Conservation (phyloP, 2,888 invertebrate species). For the Pyralis farinalis region DNA sequence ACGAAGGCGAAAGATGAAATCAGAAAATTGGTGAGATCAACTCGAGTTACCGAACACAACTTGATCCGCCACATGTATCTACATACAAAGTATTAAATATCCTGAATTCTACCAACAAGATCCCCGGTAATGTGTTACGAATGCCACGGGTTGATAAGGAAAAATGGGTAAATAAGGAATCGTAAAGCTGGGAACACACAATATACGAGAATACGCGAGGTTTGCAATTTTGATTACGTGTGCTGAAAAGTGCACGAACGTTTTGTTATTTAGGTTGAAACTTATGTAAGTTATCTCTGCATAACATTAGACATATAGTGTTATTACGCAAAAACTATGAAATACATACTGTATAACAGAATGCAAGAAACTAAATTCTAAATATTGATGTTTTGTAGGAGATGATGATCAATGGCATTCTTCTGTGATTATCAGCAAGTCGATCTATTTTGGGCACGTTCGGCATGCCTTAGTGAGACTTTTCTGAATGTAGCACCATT, state of each 20-base stretch:
- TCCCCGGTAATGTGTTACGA: constrained; percentile 65
- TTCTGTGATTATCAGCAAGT: too few relatives aligned
- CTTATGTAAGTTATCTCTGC: too few relatives aligned
- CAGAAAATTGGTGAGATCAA: constrained; percentile 41
- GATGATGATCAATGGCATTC: too few relatives aligned
- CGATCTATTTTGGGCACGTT: too few relatives aligned
- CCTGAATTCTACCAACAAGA: constrained; percentile 60
- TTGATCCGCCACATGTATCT: constrained; percentile 40
- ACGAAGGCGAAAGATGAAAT: constrained; percentile 30
- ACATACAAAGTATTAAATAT: constrained; percentile 39
- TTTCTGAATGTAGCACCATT: too few relatives aligned
- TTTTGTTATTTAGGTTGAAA: too few relatives aligned
- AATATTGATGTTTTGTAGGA: too few relatives aligned
- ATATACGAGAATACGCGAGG: neutral
- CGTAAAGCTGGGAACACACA: constrained; percentile 19
- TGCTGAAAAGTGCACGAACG: constrained; percentile 4
- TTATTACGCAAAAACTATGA: too few relatives aligned
- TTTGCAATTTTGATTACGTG: neutral
- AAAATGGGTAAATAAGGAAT: constrained; percentile 75
- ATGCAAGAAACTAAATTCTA: too few relatives aligned
- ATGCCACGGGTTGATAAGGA: constrained; percentile 73
- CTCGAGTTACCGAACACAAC: constrained; percentile 39
- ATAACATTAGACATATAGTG: too few relatives aligned
- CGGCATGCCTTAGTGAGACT: too few relatives aligned
- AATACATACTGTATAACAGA: too few relatives aligned